A percentile compares a stretch with the other conserved stretches of the same genome.
These are phyloP conservation scores for Heliothis subflexa DNA, from an alignment of 1,140 invertebrate species.

Conservation along the genomic window DNA sequence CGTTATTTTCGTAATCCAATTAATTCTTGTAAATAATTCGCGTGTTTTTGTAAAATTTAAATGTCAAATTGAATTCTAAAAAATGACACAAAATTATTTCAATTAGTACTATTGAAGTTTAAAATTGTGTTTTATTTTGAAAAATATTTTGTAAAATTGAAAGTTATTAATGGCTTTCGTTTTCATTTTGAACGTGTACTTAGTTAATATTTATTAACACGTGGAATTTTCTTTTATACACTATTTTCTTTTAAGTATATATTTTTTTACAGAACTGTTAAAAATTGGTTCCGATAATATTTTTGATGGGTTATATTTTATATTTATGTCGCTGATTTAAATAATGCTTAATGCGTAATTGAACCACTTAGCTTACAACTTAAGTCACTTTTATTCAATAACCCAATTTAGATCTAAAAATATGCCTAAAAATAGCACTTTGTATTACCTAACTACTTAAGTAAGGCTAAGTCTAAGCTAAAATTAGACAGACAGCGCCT, in stretches of 20 bases:
- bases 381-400: too few relatives aligned
- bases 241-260: too few relatives aligned
- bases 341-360: too few relatives aligned
- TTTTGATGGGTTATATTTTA: too few relatives aligned
- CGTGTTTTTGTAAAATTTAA: not conserved
- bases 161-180: not conserved
- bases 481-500: conserved; percentile 6
- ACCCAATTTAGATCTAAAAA: too few relatives aligned
- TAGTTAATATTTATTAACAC: not conserved
- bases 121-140: conserved; percentile 7
- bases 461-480: not conserved
- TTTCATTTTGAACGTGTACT: conserved; percentile 1
- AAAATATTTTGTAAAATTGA: not conserved
- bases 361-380: too few relatives aligned
- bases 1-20: not conserved
- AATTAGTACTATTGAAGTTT: conserved; percentile 6
- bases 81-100: conserved; percentile 9
- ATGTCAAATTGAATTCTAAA: conserved; percentile 4
- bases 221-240: not conserved
- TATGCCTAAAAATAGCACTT: too few relatives aligned
- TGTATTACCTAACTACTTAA: not conserved
- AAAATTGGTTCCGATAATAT: not conserved
- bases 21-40: conserved; percentile 2
- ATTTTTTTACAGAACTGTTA: not conserved
- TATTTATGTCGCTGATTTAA: too few relatives aligned